Base-by-base conservation (phyloP, 2,797 vertebrate genomes). In the Muraenolepis orangiensis region DNA sequence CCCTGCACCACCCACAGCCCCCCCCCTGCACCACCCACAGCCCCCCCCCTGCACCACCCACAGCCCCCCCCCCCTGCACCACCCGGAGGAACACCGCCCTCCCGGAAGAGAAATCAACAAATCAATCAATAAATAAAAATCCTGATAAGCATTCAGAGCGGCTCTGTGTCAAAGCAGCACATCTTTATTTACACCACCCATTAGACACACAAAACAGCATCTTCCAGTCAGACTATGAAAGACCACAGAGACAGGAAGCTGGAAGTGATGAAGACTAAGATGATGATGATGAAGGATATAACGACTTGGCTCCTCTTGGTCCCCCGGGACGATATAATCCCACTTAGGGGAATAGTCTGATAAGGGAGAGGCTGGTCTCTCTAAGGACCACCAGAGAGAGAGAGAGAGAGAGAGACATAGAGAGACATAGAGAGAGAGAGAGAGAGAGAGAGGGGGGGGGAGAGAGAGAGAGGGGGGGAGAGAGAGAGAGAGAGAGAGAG, bases 201-300 rank as follows among this genome's bases (percentile, higher is more conserved):
- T 51, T 51, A 51, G 46, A 6, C 18, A 18, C 6, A 20, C 6
- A 18, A 6, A 51, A 18, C 4, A 51, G 16, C 46, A 51, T 16
- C n/a, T n/a, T n/a, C n/a, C n/a, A n/a, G n/a, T 71, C 38, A 31
- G 14, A 67, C 8, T 2, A n/a, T 20, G 70, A 29, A 72, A 77
- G 67, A 71, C 72, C 71, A 74, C 80, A 76, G 82, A 82, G 70
- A 79, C 71, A 77, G 84, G 82, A n/a, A n/a, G 82, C 81, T 78
- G 76, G 78, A 75, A 75, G 80, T 81, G 73, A 78, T 80, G 73
- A 81, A 82, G 76, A 82, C 74, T 80, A 71, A 77, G 77, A 86
- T 76, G 74, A 78, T 20, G 23, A 70, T 64, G 79, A 81, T 85
- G 81, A 79, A 84, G 87, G 71, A 1, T 18, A 51, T 51, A 51